Base-by-base conservation (phyloP, 2,113 vertebrate genomes). In the Chaenogobius annularis region DNA sequence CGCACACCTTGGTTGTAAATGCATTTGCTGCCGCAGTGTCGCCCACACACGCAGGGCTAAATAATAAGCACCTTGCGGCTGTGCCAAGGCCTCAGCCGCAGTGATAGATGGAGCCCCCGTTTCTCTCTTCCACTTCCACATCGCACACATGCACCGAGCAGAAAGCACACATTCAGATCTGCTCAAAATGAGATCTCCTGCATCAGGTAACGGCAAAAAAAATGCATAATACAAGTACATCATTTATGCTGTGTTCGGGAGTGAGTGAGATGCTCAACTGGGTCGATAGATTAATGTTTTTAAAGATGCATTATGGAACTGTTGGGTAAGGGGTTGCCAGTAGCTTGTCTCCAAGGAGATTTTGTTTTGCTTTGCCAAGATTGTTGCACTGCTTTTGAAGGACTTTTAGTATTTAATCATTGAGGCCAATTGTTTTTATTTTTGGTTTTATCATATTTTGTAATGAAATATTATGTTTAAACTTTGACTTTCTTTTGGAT, bases 81-180 rank as follows among this genome's bases (percentile, higher is more conserved):
- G 76, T 75, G 76, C 76, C 74, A 82, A 79, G 80, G 83, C 80
- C 81, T 75, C 77, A 55, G 80, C 78, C 61, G 82, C 79, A 81
- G 78, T 87, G 84, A 88, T 87, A 80, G 81, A 90, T 87, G 78
- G 72, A 70, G 72, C 78, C 88, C 73, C 66, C 62, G 83, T 79
- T 79, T 78, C 78, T 84, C 72, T 66, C 77, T 85, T 87, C 86
- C 71, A 77, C 71, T 66, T 74, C 76, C 47, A 19, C 75, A 64
- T 19, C 65, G 43, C 50, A 78, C 47, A 73, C 61, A 67, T 26
- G 35, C 35, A 44, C 66, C 23, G 19, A 48, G 69, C 20, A 35
- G 68, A 62, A 82, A 74, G 73, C 76, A 75, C 19, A 14, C 73
- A 66, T 44, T 52, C 78, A 80, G 80, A 59, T 50, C 56, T 17